Percentiles rank a stretch among this genome's conserved stretches.
Evolutionary conservation across 2,888 invertebrate species (phyloP).

Genomic region (Heteropelma amictum): DNA sequence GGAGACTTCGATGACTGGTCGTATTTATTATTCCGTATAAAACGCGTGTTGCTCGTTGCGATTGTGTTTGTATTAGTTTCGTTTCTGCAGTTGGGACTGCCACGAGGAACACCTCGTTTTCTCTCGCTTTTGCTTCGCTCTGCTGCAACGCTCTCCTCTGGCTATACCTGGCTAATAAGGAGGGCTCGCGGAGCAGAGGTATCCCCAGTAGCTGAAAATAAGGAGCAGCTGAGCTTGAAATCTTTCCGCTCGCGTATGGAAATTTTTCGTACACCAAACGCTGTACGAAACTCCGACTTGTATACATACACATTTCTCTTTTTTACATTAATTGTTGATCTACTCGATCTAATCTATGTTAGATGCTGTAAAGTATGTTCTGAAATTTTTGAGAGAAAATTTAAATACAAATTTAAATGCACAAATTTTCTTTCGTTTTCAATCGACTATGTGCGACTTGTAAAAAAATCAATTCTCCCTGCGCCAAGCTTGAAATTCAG

Average conservation of each 20-base stretch:
- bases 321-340: no score
- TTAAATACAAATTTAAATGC: no score
- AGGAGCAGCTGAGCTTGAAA: constrained; percentile 44
- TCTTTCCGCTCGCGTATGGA: not conserved
- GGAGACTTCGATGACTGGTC: constrained; percentile 22
- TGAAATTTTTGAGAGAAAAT: no score
- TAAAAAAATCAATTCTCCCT: no score
- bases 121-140: constrained; percentile 22
- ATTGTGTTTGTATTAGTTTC: not conserved
- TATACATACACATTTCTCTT: no score
- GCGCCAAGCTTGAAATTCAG: no score
- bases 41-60: not conserved
- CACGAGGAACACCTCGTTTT: constrained; percentile 42
- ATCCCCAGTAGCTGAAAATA: constrained; percentile 19
- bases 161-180: constrained; percentile 40
- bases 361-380: no score
- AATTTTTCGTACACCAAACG: constrained; percentile 38
- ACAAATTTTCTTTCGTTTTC: no score
- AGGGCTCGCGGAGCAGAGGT: not conserved
- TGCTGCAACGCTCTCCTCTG: constrained; percentile 19
- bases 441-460: no score
- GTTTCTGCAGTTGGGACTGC: no score
- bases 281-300: constrained; percentile 20
- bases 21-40: constrained; percentile 1
- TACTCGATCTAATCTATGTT: no score